Base-by-base conservation (phyloP, 2,888 invertebrate genomes). In the Liopterus haemorrhoidalis region DNA sequence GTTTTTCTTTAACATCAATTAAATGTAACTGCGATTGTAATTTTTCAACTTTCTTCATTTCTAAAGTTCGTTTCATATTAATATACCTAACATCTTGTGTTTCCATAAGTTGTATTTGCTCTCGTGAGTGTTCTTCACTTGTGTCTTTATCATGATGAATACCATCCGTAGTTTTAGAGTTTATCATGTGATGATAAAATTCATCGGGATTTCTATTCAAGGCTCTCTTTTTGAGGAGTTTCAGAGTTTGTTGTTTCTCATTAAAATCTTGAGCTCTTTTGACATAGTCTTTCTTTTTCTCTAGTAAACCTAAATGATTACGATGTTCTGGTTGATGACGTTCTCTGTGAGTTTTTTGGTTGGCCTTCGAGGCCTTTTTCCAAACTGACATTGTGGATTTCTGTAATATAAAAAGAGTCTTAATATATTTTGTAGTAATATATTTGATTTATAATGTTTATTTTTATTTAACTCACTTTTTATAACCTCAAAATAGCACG, bases 111-210 rank as follows among this genome's bases (percentile, higher is more conserved):
- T 86, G 82, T 35, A 88, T 69, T 66, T 97, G 96, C 14, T 88
- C 87, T 0, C 82, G 77, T 2, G 85, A 82, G 54, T 89, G 82
- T 57, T 88, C 84, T 30, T 82, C 80, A 21, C 77, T 74, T 49
- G 84, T 81, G 16, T 74, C 69, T 50, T 74, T 73, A 24, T 81
- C 68, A 62, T 81, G 81, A 57, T 83, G 82, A 44, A 62, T 51
- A 1, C 74, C 75, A 53, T 71, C 71, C 50, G 74, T 66, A 0
- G 85, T 68, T 66, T 82, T 81, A 0, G 93, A 87, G 64, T 90
- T 92, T 45, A 93, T 80, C 96, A 97, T 97, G 63, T 95, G 94
- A 70, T 90, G 92, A 66, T 96, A 90, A 70, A 96, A 99, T 67
- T 99, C 99, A 81, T 99, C 96, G 1, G 95, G 94, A 72, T 99